A percentile compares a stretch with the other conserved stretches of the same genome.
phyloP scores from a whole-genome alignment of 1,140 invertebrate species.

The Zeugodacus cucurbitae region DNA sequence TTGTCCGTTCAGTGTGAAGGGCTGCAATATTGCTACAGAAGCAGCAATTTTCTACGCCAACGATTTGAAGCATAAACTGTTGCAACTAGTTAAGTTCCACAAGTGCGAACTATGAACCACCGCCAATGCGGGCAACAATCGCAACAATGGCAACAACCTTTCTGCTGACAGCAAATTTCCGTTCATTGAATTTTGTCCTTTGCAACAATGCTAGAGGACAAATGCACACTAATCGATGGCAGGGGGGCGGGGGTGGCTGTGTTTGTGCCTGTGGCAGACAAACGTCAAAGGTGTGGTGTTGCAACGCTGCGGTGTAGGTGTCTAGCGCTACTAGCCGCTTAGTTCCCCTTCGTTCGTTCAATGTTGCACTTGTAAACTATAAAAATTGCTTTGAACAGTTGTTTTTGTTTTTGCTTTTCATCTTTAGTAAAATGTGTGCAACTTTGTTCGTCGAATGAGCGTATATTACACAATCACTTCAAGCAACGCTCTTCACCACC shows the following conservation, averaged over 20 bases:
- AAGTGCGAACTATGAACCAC: not conserved
- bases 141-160: constrained; percentile 12
- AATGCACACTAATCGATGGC: constrained; percentile 55
- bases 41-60: not conserved
- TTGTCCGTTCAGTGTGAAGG: not conserved
- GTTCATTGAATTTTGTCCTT: constrained; percentile 62
- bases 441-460: not conserved
- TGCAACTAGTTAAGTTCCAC: not conserved
- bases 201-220: constrained; percentile 56
- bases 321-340: not conserved
- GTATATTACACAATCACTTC: not conserved
- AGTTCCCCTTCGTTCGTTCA: not conserved
- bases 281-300: not conserved
- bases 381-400: not conserved
- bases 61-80: not conserved
- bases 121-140: not conserved
- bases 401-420: not conserved
- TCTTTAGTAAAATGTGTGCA: not conserved
- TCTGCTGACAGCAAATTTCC: constrained; percentile 22
- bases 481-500: not conserved
- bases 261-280: not conserved
- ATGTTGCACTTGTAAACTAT: not conserved
- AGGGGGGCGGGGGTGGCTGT: not conserved
- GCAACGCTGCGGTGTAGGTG: not conserved
- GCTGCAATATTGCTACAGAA: not conserved